A percentile compares a stretch with the other conserved stretches of the same genome.
Evolutionary conservation across 1,140 invertebrate species (phyloP).

Genomic region (Brachionus manjavacas): DNA sequence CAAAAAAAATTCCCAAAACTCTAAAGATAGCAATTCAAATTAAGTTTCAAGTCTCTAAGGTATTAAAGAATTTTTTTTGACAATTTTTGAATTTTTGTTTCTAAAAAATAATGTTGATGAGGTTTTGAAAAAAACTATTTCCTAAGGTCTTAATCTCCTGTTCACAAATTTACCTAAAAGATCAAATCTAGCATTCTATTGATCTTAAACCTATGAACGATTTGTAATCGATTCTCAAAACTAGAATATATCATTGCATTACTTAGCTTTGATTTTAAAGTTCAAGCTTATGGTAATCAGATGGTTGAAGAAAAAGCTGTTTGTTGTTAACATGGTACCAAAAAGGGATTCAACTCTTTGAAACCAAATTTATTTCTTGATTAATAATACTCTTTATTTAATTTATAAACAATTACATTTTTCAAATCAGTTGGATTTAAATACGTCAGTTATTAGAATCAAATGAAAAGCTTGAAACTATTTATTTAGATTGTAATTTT

Average conservation of each 20-base stretch:
- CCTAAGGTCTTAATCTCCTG: too few species aligned
- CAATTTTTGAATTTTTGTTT: background rate
- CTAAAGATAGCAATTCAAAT: background rate
- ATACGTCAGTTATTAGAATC: background rate
- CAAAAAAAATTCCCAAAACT: background rate
- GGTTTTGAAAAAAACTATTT: background rate
- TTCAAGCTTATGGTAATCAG: background rate
- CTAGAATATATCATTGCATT: background rate
- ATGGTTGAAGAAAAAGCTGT: background rate
- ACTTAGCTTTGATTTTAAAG: background rate
- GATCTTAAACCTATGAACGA: background rate
- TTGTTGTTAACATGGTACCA: background rate
- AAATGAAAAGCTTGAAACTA: conserved; percentile 5
- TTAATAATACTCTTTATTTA: background rate
- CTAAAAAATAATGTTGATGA: background rate
- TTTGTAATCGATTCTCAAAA: background rate
- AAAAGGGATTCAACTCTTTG: background rate
- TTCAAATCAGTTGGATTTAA: conserved; percentile 1
- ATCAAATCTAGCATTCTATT: background rate
- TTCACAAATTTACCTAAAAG: too few species aligned
- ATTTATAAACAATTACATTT: background rate
- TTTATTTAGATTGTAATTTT: background rate
- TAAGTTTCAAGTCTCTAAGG: background rate
- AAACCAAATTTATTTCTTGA: background rate
- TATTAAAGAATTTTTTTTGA: background rate